These are phyloP conservation scores for Peribatodes rhomboidaria DNA, from an alignment of 2,888 invertebrate species.

Conservation along the genomic window DNA sequence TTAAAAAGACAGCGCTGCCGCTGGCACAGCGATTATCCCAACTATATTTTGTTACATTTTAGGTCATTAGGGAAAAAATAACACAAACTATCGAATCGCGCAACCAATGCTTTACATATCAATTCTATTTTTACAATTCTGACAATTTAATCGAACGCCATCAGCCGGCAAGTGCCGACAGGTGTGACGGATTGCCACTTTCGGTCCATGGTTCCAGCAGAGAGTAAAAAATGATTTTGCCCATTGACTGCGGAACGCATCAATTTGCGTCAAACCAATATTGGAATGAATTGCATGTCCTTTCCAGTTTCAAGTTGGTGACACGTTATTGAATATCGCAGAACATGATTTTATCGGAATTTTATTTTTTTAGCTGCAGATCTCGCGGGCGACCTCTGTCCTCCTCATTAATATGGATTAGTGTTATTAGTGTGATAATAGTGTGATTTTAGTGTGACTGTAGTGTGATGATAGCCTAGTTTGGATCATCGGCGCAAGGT, in stretches of 20 bases:
- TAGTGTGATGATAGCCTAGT: too few species aligned
- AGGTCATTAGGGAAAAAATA: too few species aligned
- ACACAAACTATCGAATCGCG: background rate
- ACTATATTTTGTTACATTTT: too few species aligned
- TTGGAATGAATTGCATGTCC: constrained; percentile 13
- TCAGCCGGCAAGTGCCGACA: constrained; percentile 12
- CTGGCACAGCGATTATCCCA: too few species aligned
- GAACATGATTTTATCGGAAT: background rate
- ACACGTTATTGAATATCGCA: background rate
- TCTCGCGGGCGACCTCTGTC: too few species aligned
- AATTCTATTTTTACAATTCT: constrained; percentile 9
- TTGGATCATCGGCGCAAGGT: too few species aligned
- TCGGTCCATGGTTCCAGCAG: constrained; percentile 11
- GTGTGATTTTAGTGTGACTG: too few species aligned
- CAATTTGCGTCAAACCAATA: constrained; percentile 21
- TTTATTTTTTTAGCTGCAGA: too few species aligned
- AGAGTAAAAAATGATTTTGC: constrained; percentile 12
- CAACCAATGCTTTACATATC: background rate
- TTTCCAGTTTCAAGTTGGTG: background rate
- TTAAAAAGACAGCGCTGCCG: too few species aligned
- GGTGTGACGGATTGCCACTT: constrained; percentile 15
- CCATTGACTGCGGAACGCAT: constrained; percentile 14
- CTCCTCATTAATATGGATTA: too few species aligned
- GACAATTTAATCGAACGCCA: constrained; percentile 13
- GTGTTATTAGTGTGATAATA: too few species aligned